A percentile compares a stretch with the other conserved stretches of the same genome.
phyloP scores from a whole-genome alignment of 2,888 invertebrate species.

The Troides oblongomaculatus region DNA sequence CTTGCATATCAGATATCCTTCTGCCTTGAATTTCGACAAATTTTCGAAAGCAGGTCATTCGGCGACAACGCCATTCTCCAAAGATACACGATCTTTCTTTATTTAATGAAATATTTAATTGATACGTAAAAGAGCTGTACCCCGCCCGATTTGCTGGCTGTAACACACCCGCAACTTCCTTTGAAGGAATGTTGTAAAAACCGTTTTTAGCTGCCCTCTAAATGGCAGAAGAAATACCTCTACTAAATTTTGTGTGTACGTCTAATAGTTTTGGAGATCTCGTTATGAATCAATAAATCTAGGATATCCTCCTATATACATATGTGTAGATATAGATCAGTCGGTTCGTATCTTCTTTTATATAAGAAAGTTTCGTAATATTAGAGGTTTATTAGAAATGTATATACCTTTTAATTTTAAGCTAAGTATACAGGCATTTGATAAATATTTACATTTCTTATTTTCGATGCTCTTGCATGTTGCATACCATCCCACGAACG shows the following conservation, averaged over 20 bases:
- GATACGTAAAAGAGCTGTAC: not conserved
- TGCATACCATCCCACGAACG: not conserved
- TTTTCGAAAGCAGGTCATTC: conserved; percentile 7
- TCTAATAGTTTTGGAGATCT: too few species aligned
- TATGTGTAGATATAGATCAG: too few species aligned
- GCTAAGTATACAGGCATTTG: not conserved
- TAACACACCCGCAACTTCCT: too few species aligned
- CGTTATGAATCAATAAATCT: too few species aligned
- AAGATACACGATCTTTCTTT: not conserved
- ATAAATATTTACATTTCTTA: not conserved
- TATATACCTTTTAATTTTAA: not conserved
- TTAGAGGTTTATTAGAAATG: not conserved
- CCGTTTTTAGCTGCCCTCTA: too few species aligned
- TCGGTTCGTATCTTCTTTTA: too few species aligned
- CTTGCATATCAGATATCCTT: conserved; percentile 1
- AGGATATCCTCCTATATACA: too few species aligned
- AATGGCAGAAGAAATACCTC: too few species aligned
- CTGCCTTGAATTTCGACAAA: not conserved
- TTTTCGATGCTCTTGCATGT: not conserved
- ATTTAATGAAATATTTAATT: not conserved
- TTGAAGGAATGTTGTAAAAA: too few species aligned
- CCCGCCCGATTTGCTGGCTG: too few species aligned
- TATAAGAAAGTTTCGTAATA: too few species aligned
- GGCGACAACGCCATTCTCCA: not conserved
- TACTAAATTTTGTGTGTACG: too few species aligned